Evolutionary conservation across 2,888 invertebrate genomes (phyloP), one percentile per base, ranked within the genome.

Genomic region (Euclidia mi): DNA sequence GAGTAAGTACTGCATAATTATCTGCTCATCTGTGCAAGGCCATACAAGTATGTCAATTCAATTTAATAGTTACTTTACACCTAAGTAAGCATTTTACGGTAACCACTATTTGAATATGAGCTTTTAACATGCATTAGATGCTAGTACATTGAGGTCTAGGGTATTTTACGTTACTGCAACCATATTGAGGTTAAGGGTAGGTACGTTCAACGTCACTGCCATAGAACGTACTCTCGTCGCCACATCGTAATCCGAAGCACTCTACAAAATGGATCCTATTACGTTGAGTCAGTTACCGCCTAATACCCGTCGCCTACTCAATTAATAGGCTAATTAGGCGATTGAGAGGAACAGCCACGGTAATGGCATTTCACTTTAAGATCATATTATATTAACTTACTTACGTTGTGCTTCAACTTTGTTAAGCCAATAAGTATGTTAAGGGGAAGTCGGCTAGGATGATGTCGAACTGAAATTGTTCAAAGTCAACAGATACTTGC

Each of bases 281-380:
- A 72, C 51, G 52, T 17, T 59, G 55, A 61, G 64, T 61, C 65
- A 56, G 68, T 71, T 62, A 64, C 64, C 65, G 69, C 66, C 76
- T 84, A 82, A 82, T 82, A 81, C 76, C 68, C 72, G 76, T 78
- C 78, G 75, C 77, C 79, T 69, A 56, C 70, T 71, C 82, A 77
- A 85, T 84, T 85, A 85, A 75, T 78, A 67, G 65, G 61, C 66
- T 84, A 85, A 87, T 87, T 82, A 85, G 76, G 72, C 81, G 76
- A 84, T 85, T 75, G 78, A 76, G 74, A 67, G 68, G 64, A 56
- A 57, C 53, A 55, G 66, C 59, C 72, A 70, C 48, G 70, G 78
- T 85, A 85, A 85, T 76, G 70, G 85, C 83, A 69, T 79, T 78
- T 76, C 56, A 43, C 72, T 65, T 65, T 70, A 66, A 79, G 80